Evolutionary conservation across 2,888 invertebrate genomes (phyloP).

Genomic region (Pemphredon lugubris): DNA sequence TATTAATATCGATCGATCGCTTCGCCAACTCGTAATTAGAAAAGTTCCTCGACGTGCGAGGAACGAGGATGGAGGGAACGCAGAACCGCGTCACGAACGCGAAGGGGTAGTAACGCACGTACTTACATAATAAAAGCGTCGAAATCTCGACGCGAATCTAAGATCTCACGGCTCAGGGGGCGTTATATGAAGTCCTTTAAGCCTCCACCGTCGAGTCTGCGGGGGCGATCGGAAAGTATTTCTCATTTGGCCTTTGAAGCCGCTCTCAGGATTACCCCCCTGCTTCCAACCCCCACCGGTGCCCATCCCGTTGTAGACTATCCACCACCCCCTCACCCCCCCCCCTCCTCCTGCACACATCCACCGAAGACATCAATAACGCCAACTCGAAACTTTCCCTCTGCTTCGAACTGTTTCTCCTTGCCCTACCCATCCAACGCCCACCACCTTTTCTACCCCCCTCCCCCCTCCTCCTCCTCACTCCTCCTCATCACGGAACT

Average conservation of each 20-base stretch:
- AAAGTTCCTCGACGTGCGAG: slow-evolving; percentile 8
- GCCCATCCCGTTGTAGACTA: too few species aligned
- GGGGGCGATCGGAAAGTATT: slow-evolving; percentile 77
- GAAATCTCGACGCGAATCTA: slow-evolving; percentile 65
- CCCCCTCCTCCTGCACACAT: slow-evolving; percentile 47
- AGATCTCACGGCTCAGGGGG: slow-evolving; percentile 60
- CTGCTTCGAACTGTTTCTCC: slow-evolving; percentile 61
- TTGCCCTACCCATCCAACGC: slow-evolving; percentile 10
- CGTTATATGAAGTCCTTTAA: slow-evolving; percentile 73
- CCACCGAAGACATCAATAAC: slow-evolving; percentile 65
- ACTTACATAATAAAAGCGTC: slow-evolving; percentile 68
- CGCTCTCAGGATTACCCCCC: slow-evolving; percentile 73
- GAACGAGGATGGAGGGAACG: background rate
- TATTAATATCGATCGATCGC: too few species aligned
- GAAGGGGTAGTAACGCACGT: too few species aligned
- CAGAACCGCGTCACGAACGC: too few species aligned
- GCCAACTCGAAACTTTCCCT: slow-evolving; percentile 64
- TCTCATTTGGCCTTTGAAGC: slow-evolving; percentile 78
- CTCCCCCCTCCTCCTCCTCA: slow-evolving; percentile 12
- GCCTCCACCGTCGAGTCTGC: slow-evolving; percentile 46
- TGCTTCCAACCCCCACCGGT: too few species aligned
- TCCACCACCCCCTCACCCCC: background rate
- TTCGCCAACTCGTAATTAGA: slow-evolving; percentile 42
- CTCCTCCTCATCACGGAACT: background rate
- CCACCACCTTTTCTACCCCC: background rate